Percentiles rank a stretch among this genome's conserved stretches.
Evolutionary conservation across 2,797 vertebrate genomes (phyloP).

Genomic region (Glyptemys insculpta): DNA sequence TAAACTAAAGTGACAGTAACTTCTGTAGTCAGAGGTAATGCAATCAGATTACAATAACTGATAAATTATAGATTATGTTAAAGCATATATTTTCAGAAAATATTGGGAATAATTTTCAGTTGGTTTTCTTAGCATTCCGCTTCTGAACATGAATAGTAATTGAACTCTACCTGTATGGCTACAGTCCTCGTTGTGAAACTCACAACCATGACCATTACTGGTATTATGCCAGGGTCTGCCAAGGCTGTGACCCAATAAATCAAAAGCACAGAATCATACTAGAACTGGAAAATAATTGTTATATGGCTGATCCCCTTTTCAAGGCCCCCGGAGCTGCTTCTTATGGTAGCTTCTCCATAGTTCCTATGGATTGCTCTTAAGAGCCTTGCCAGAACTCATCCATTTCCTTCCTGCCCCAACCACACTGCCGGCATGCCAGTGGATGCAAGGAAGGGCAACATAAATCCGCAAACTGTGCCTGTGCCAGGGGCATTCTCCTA

Average conservation of each 20-base stretch:
- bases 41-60: neutral
- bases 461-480: neutral
- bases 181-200: neutral
- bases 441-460: neutral
- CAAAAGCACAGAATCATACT: accelerated
- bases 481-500: neutral
- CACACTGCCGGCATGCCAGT: neutral
- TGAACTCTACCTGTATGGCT: neutral
- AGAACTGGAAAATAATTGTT: neutral
- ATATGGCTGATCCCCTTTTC: neutral
- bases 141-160: neutral
- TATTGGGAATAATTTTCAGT: neutral
- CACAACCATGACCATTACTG: neutral
- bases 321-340: neutral
- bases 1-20: too few species aligned
- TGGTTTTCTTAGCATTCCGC: neutral
- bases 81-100: neutral
- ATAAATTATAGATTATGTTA: accelerated
- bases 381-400: neutral
- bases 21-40: neutral
- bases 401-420: neutral
- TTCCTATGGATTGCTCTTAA: neutral
- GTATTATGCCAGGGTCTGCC: neutral
- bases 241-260: neutral
- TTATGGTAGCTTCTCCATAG: neutral